Evolutionary conservation across 2,797 vertebrate species (phyloP), one percentile per base, ranked within the genome.

Genomic region (Esox masquinongy): DNA sequence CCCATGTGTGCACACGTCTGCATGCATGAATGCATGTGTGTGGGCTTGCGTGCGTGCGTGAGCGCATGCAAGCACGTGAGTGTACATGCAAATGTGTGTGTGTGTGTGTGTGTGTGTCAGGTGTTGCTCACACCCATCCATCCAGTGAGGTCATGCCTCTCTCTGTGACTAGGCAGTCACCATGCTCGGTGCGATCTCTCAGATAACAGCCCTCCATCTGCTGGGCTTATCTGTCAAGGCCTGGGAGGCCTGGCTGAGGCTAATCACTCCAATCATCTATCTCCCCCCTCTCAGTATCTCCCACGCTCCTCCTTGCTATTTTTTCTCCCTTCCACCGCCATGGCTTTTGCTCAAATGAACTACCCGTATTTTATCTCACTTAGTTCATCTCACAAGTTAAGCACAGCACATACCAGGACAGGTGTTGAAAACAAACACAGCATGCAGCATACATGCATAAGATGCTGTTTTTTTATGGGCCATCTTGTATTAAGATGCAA

Each of bases 171-270:
- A 80, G 87, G 89, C 83, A 81, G 87, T 85, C 86, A 89, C 87
- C 77, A 50, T 82, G 88, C 86, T 12, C 89, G 88, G 89, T 83
- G 87, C 88, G 91, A 92, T 94, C 89, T 89, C 84, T 86, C 82
- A 84, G 89, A 93, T 93, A 92, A 93, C 89, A 91, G 85, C 89
- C 91, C 92, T 93, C 93, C 91, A 93, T 94, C 93, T 93, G 91
- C 87, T 83, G 82, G 76, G 87, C 89, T 87, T 87, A 78, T 89
- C 88, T 91, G 91, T 92, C 93, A 88, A 86, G 86, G 78, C 84
- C 85, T 82, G 51, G 86, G 84, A 88, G 80, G 86, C 85, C 74
- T 36, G 51, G 88, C 88, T 92, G 92, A 94, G 50, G 88, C 88
- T 92, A 92, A 94, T 93, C 91, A 80, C 84, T 72, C 84, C 87